Base-by-base conservation (phyloP, 2,888 invertebrate species). In the Amorpha juglandis region DNA sequence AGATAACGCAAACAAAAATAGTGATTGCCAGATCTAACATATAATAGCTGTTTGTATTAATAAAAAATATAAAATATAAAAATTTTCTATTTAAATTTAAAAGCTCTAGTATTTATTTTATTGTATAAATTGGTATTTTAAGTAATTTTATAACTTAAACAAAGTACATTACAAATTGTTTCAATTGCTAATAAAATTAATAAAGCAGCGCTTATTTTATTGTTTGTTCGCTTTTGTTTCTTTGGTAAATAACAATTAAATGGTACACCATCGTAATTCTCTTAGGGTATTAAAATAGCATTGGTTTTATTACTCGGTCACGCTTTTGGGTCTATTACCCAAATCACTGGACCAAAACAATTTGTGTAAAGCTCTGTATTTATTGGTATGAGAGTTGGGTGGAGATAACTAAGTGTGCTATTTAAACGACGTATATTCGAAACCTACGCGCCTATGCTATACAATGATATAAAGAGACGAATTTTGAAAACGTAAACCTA, bases 201-300 rank as follows among this genome's bases (percentile, higher is more conserved):
- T 1, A 27, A 27, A 27, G 27, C 27, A 1, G 66, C 1, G 19
- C 19, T 8, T 50, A 16, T 3, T 50, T 64, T 63, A 67, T 69
- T 71, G 68, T 70, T 67, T 69, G 67, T 38, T 9, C 63, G 45
- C 50, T 16, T 33, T 66, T 70, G 66, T 67, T 68, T 68, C 67
- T 68, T 68, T 38, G 65, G 67, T 76, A 76, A 80, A 78, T 78
- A 78, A 76, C 74, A 69, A 73, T 77, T 72, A 78, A 79, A 71
- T 74, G 75, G 73, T 71, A 74, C 76, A 76, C 68, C 68, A 64
- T 67, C 75, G 76, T 80, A 77, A 79, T 78, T 80, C 77, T 38
- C 48, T 35, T 19, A 12, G 68, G 67, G 73, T 71, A 76, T 78
- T 74, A 75, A 76, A 77, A 74, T 72, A 75, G 52, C 74, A 71